Base-by-base conservation (phyloP, 1,140 invertebrate genomes). In the Pseudomyrmex concolor region DNA sequence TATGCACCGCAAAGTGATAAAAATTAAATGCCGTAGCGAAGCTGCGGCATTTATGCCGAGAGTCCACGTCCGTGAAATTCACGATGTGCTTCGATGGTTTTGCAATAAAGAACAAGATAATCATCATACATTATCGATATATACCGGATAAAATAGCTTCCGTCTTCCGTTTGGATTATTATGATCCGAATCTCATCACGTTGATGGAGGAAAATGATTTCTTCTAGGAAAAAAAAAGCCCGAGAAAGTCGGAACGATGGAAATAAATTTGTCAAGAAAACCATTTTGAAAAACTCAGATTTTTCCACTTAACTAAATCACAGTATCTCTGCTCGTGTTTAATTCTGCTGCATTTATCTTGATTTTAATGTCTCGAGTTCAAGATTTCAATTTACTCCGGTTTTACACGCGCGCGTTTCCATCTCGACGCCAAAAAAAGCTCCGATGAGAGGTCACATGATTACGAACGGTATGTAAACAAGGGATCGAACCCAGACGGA, bases 391-490 rank as follows among this genome's bases (percentile, higher is more conserved):
- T 25, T 15, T 10, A 45, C 10, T 70, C 48, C 22, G 70, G 19
- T 4, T 76, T 7, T n/a, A n/a, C 34, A 34, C 34, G 34, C 12
- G 34, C 19, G 19, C n/a, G 13, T 48, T 70, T 78, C 34, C 9
- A n/a, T 54, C 51, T 13, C n/a, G 13, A 67, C 22, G 45, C 59
- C 43, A 17, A 50, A n/a, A 34, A 60, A 73, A 45, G 70, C 54
- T 19, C 12, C 48, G 43, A 83, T 77, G 63, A 85, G 64, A 78
- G 59, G 60, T 48, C 62, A 10, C 25, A 67, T 64, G 81, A 80
- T 81, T 78, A 51, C 51, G 64, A 84, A 82, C 72, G 87, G 87
- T 89, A 88, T 89, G 88, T 89, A 89, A 89, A 89, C 88, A 89
- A 89, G 88, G 82, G 82, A 78, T 86, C 71, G 81, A 83, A 83